phyloP scores from a whole-genome alignment of 1,140 invertebrate species.

The Pogonognathellus flavescens region DNA sequence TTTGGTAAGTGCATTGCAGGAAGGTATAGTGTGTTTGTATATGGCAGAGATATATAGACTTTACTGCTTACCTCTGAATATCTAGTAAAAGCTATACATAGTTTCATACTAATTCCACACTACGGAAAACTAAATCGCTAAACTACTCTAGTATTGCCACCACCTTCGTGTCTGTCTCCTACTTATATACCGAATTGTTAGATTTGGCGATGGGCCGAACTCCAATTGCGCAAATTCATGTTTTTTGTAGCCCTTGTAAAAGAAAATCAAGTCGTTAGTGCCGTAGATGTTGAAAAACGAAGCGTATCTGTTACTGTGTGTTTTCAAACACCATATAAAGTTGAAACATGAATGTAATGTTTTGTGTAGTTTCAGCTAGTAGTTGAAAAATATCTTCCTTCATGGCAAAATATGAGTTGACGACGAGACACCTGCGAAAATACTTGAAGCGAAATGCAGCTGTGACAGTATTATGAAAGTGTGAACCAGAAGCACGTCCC shows the following conservation, averaged over 20 bases:
- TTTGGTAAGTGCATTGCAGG: conserved; percentile 25
- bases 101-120: background rate
- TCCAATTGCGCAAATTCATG: conserved; percentile 38
- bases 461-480: conserved; percentile 57
- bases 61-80: background rate
- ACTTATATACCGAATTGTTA: background rate
- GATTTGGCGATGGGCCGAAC: conserved; percentile 30
- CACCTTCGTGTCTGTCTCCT: background rate
- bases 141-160: background rate
- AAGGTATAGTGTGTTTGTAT: conserved; percentile 1
- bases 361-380: background rate
- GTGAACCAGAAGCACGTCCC: conserved; percentile 53
- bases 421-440: conserved; percentile 62
- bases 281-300: background rate
- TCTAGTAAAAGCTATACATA: background rate
- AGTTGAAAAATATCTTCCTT: conserved; percentile 59
- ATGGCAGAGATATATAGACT: background rate
- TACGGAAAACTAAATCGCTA: background rate
- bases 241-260: background rate
- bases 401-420: conserved; percentile 60
- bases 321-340: background rate
- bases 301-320: background rate
- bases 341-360: conserved; percentile 19
- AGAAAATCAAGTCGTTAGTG: background rate
- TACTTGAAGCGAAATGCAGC: conserved; percentile 60